A percentile compares a stretch with the other conserved stretches of the same genome.
Conservation (phyloP, 2,113 vertebrate species). For the Psettodes erumei region DNA sequence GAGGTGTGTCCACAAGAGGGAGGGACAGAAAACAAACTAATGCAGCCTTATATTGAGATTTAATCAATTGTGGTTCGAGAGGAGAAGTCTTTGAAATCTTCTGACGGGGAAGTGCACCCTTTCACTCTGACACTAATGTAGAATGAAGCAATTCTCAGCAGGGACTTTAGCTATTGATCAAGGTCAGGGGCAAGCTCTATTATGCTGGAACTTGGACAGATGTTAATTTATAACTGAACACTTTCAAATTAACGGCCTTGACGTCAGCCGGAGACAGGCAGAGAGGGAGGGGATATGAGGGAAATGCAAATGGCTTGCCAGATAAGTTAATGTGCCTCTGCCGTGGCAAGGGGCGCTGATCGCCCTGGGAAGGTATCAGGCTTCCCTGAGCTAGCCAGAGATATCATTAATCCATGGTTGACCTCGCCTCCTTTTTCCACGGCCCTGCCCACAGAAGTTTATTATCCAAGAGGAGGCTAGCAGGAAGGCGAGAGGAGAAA, state of each 20-base stretch:
- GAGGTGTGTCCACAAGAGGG: constrained; percentile 3
- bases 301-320: constrained; percentile 69
- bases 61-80: constrained; percentile 19
- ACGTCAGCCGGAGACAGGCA: constrained; percentile 28
- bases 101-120: constrained; percentile 9
- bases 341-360: constrained; percentile 53
- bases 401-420: constrained; percentile 74
- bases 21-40: not conserved
- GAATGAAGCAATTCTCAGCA: constrained; percentile 46
- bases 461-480: constrained; percentile 54
- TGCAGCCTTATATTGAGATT: constrained; percentile 20
- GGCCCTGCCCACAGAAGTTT: constrained; percentile 46
- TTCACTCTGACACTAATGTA: constrained; percentile 29
- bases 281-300: constrained; percentile 19
- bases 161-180: constrained; percentile 59
- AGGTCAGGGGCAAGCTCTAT: constrained; percentile 61
- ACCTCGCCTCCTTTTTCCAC: constrained; percentile 44
- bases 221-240: constrained; percentile 61
- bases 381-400: constrained; percentile 47
- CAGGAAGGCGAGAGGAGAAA: constrained; percentile 41
- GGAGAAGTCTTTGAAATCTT: constrained; percentile 30
- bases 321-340: constrained; percentile 70
- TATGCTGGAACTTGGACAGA: constrained; percentile 59
- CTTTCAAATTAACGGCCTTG: constrained; percentile 53
- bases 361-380: constrained; percentile 54